phyloP scores from a whole-genome alignment of 2,888 invertebrate genomes.

The Polydrusus pterygomalis region DNA sequence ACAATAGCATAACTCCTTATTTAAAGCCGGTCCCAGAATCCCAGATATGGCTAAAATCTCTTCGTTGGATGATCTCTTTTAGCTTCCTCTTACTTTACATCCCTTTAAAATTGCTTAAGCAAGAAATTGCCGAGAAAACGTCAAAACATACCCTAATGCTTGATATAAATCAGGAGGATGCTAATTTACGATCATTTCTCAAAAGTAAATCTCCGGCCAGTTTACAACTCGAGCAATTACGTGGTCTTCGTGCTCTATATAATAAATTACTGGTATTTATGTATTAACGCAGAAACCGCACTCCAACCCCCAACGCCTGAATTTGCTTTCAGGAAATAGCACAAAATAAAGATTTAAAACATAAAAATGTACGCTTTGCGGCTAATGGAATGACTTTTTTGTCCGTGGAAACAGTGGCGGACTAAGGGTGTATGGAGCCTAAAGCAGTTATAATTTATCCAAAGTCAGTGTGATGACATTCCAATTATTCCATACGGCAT shows the following conservation, averaged over 20 bases:
- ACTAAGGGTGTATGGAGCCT: no score
- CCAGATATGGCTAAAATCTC: no score
- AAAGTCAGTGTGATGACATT: no score
- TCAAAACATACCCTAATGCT: not conserved
- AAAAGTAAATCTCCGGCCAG: conserved; percentile 21
- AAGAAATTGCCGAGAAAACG: no score
- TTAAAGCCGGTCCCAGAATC: no score
- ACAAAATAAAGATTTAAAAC: conserved; percentile 26
- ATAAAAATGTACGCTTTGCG: not conserved
- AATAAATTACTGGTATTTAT: conserved; percentile 37
- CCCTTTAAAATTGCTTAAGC: no score
- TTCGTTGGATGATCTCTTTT: no score
- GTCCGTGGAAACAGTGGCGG: not conserved
- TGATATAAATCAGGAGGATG: not conserved
- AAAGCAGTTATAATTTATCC: no score
- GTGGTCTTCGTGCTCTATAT: conserved; percentile 20
- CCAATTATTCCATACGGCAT: no score
- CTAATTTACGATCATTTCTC: not conserved
- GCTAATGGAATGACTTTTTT: not conserved
- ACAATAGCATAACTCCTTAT: no score
- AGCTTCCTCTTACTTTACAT: no score
- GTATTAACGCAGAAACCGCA: conserved; percentile 29
- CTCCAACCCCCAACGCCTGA: conserved; percentile 2
- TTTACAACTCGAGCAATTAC: conserved; percentile 27
- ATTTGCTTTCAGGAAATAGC: conserved; percentile 29